Percentiles rank a stretch among this genome's conserved stretches.
Evolutionary conservation across 2,113 vertebrate genomes (phyloP).

Genomic region (Crotalus viridis): DNA sequence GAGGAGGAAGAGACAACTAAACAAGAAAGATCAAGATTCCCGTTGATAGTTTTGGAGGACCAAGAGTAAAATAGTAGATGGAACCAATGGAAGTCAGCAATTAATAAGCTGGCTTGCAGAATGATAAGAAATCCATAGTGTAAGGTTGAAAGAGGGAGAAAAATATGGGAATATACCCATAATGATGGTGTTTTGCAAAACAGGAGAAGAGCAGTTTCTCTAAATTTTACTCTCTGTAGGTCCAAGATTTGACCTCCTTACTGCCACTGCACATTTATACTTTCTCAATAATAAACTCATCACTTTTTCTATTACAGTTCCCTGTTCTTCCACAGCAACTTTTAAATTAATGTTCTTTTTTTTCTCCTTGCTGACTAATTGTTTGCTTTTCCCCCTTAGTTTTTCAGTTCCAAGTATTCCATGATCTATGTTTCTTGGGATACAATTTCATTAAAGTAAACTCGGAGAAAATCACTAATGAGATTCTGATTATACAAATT

Average conservation of each 20-base stretch:
- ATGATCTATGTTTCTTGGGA: neutral
- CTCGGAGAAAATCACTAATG: neutral
- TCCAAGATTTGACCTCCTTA: neutral
- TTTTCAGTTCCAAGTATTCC: neutral
- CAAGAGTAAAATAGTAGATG: neutral
- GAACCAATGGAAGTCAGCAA: neutral
- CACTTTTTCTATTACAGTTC: neutral
- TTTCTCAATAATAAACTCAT: neutral
- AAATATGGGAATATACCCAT: neutral
- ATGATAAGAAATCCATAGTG: neutral
- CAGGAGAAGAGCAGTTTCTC: neutral
- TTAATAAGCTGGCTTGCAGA: neutral
- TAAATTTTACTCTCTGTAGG: neutral
- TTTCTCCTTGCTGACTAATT: neutral
- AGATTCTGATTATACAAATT: neutral
- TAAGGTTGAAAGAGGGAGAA: neutral
- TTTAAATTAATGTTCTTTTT: neutral
- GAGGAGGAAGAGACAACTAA: neutral
- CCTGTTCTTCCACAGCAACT: neutral
- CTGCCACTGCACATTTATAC: neutral
- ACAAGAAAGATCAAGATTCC: neutral
- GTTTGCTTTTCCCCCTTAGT: neutral
- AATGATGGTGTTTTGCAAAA: neutral
- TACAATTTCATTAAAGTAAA: neutral
- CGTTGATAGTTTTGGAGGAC: neutral